Evolutionary conservation across 2,797 vertebrate species (phyloP).

Genomic region (Lerista edwardsae): DNA sequence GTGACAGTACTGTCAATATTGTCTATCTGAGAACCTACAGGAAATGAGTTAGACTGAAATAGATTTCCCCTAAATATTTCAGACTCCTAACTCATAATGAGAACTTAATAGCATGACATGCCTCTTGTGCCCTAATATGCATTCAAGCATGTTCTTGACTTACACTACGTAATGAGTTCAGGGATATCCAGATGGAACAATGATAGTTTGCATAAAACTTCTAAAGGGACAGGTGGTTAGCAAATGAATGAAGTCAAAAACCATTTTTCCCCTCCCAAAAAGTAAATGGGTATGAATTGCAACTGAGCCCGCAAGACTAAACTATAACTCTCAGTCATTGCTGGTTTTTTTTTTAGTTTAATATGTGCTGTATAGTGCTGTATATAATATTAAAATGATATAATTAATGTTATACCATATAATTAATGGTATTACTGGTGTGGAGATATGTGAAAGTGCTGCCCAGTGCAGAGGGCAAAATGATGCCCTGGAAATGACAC

Average conservation of each 20-base stretch:
- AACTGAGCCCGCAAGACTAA: not conserved
- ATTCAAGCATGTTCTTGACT: not conserved
- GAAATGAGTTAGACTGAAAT: not conserved
- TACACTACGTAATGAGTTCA: not conserved
- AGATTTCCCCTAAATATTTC: not conserved
- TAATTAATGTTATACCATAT: too few relatives aligned
- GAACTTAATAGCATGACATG: not conserved
- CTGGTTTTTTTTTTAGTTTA: not conserved
- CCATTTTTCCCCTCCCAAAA: not conserved
- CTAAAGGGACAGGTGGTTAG: not conserved
- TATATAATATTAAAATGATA: too few relatives aligned
- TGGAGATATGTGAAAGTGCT: too few relatives aligned
- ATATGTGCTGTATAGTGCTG: too few relatives aligned
- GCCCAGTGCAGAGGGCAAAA: too few relatives aligned
- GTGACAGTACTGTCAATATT: not conserved
- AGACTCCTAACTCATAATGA: not conserved
- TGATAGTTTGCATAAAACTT: slow-evolving; percentile 3
- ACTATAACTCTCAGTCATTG: not conserved
- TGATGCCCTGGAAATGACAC: too few relatives aligned
- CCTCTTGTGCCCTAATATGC: slow-evolving; percentile 2
- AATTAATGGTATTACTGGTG: too few relatives aligned
- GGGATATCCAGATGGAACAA: not conserved
- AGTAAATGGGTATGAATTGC: not conserved
- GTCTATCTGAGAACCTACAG: not conserved
- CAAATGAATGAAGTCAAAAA: not conserved